Evolutionary conservation across 2,888 invertebrate species (phyloP).

Genomic region (Apantesis nais): DNA sequence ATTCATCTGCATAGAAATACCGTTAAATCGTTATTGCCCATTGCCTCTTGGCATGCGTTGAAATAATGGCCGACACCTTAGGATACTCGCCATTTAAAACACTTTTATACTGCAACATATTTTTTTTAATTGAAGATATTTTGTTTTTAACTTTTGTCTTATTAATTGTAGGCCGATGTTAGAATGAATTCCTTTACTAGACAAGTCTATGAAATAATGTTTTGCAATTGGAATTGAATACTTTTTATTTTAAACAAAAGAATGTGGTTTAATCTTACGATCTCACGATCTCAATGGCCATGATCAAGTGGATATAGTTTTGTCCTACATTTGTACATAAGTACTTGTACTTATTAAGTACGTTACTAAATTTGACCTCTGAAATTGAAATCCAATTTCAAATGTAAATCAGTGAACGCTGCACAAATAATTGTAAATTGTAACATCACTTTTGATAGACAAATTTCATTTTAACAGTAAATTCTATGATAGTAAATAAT

Average conservation of each 20-base stretch:
- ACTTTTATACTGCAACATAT: neutral
- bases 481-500: neutral
- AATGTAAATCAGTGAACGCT: neutral
- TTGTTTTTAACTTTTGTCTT: neutral
- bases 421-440: neutral
- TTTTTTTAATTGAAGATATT: neutral
- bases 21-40: slow-evolving; percentile 18
- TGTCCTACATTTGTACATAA: neutral
- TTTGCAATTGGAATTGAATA: too few relatives aligned
- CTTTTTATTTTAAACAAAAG: neutral
- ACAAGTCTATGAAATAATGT: too few relatives aligned
- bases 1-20: slow-evolving; percentile 21
- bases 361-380: neutral
- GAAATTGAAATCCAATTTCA: neutral
- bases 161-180: neutral
- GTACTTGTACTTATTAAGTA: neutral
- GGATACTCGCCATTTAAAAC: slow-evolving; percentile 2
- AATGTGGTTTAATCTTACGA: neutral
- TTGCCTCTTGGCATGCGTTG: slow-evolving; percentile 7
- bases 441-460: neutral
- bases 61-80: slow-evolving; percentile 12
- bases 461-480: neutral
- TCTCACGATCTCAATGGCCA: neutral
- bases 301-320: neutral
- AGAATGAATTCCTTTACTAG: neutral